These are phyloP conservation scores for Caenorhabditis macrosperma DNA, from an alignment of 2,888 invertebrate genomes.

Conservation along the genomic window DNA sequence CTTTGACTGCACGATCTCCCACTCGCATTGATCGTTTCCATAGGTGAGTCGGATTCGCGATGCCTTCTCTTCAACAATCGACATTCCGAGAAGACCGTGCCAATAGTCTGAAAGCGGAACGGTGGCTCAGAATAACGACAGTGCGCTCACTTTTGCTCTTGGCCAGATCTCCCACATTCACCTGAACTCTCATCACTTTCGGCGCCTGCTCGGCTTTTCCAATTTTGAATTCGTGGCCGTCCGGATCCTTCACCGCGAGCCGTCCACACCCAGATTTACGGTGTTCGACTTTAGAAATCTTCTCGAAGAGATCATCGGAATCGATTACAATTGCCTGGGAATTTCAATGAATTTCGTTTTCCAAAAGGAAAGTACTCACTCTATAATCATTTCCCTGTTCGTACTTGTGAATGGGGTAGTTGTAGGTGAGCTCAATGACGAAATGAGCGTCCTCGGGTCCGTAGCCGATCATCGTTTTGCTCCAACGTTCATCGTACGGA, in stretches of 20 bases:
- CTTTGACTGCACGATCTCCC: slow-evolving; percentile 85
- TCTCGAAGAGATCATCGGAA: slow-evolving; percentile 85
- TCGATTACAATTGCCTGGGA: slow-evolving; percentile 87
- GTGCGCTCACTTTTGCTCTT: slow-evolving; percentile 84
- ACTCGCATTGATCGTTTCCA: slow-evolving; percentile 82
- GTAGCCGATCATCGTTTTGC: slow-evolving; percentile 99
- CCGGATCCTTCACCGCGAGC: slow-evolving; percentile 87
- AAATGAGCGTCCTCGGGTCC: slow-evolving; percentile 95
- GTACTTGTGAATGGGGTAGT: slow-evolving; percentile 92
- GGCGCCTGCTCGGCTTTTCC: slow-evolving; percentile 87
- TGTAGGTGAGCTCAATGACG: slow-evolving; percentile 96
- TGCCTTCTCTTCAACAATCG: slow-evolving; percentile 84
- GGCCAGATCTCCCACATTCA: slow-evolving; percentile 87
- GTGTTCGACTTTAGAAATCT: slow-evolving; percentile 41
- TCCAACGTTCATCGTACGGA: slow-evolving; percentile 98
- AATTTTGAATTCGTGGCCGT: slow-evolving; percentile 91
- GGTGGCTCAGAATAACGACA: background rate
- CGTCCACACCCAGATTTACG: slow-evolving; percentile 73
- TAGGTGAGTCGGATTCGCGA: slow-evolving; percentile 59
- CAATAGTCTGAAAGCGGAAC: slow-evolving; percentile 85
- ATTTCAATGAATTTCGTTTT: background rate
- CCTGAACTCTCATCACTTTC: slow-evolving; percentile 86
- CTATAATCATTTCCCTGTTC: slow-evolving; percentile 92
- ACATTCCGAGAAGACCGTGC: slow-evolving; percentile 88
- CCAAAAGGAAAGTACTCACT: slow-evolving; percentile 43